Conservation (phyloP, 2,797 vertebrate species). For the Sebastes baramenuke region DNA sequence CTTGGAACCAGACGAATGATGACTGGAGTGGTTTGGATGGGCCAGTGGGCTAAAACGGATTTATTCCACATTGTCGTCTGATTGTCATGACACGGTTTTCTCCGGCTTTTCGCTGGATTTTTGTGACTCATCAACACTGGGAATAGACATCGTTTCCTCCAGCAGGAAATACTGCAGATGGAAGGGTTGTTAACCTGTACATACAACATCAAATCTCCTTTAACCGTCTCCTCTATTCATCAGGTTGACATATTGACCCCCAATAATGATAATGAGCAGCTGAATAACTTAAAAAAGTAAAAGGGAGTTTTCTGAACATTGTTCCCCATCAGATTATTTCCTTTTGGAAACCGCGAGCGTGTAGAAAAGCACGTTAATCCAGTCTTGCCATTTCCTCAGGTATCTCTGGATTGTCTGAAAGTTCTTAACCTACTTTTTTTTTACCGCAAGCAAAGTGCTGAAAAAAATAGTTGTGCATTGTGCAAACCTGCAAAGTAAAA, state of each 20-base stretch:
- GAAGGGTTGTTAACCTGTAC: neutral
- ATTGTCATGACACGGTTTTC: neutral
- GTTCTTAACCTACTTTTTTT: no score
- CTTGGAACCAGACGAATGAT: neutral
- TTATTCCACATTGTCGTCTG: neutral
- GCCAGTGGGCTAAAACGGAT: neutral
- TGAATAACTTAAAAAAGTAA: no score
- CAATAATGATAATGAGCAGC: neutral
- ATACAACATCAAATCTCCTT: neutral
- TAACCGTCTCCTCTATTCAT: neutral
- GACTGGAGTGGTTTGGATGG: neutral
- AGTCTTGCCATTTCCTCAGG: neutral
- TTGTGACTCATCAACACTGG: constrained; percentile 35
- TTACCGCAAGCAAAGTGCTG: neutral
- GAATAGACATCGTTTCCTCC: constrained; percentile 7
- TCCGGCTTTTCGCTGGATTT: neutral
- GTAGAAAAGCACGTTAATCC: constrained; percentile 18
- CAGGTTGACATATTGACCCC: neutral
- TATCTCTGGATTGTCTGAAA: neutral
- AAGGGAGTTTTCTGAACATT: neutral
- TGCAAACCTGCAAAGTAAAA: neutral
- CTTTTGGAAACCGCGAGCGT: neutral
- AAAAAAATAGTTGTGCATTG: neutral
- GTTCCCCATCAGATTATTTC: neutral
- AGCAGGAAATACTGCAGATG: neutral